These are phyloP conservation scores for Nowickia ferox DNA, from an alignment of 2,888 invertebrate species.

Conservation along the genomic window DNA sequence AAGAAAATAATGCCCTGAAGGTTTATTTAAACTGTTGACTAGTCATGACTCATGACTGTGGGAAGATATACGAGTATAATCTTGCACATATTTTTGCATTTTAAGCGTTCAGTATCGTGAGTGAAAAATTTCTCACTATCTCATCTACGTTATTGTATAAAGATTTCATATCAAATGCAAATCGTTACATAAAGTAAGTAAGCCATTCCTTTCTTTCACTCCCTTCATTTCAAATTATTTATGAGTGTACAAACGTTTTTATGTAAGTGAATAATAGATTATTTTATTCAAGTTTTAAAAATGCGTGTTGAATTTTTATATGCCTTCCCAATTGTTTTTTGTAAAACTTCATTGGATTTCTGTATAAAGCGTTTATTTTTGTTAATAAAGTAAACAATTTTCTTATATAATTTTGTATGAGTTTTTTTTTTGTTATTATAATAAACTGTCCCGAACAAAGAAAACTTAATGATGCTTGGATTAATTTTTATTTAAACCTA, in stretches of 20 bases:
- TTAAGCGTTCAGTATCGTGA: neutral
- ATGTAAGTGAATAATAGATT: neutral
- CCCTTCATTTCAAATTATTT: neutral
- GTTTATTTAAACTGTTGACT: too few species aligned
- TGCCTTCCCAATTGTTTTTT: slow-evolving; percentile 3
- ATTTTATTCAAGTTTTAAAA: slow-evolving; percentile 16
- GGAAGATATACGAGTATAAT: too few species aligned
- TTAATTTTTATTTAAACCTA: slow-evolving; percentile 13
- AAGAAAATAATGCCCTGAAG: too few species aligned
- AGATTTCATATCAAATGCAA: slow-evolving; percentile 10
- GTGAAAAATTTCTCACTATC: neutral
- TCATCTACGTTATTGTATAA: neutral
- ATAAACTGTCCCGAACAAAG: slow-evolving; percentile 27
- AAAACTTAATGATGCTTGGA: neutral
- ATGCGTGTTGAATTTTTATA: slow-evolving; percentile 50
- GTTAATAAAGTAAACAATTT: neutral
- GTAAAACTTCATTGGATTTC: slow-evolving; percentile 1
- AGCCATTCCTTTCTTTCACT: neutral
- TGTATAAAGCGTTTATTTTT: neutral
- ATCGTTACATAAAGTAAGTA: neutral
- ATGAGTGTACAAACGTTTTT: neutral
- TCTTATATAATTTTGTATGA: slow-evolving; percentile 24
- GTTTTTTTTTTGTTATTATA: neutral
- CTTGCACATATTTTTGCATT: too few species aligned
- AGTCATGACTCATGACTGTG: too few species aligned